Conservation (phyloP, 1,140 invertebrate genomes). For the Trichonephila inaurata region DNA sequence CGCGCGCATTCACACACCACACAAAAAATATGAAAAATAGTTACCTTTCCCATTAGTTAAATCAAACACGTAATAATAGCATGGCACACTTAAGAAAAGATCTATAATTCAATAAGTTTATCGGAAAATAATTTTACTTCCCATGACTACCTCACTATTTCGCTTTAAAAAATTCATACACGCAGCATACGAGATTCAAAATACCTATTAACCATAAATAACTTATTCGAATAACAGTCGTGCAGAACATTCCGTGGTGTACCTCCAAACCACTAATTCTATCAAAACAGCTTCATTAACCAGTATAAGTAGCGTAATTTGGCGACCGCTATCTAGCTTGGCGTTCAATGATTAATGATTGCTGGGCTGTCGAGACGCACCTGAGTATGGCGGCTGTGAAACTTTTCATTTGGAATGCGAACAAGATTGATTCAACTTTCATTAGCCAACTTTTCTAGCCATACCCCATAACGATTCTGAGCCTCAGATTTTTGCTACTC, state of each 20-base stretch:
- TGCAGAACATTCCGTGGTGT: not conserved
- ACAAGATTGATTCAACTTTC: constrained; percentile 58
- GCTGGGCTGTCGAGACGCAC: not conserved
- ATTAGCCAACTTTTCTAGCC: not conserved
- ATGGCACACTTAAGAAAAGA: too few species aligned
- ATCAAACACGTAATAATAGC: too few species aligned
- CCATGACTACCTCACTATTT: not conserved
- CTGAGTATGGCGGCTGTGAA: constrained; percentile 35
- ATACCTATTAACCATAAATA: not conserved
- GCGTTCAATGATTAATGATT: constrained; percentile 34
- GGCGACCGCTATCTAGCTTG: constrained; percentile 6
- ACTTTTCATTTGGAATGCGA: constrained; percentile 66
- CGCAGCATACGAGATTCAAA: not conserved
- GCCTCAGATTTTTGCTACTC: not conserved
- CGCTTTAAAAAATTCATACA: not conserved
- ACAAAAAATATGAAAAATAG: too few species aligned
- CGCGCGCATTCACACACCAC: too few species aligned
- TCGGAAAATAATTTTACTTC: too few species aligned
- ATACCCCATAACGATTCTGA: too few species aligned
- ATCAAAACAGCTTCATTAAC: constrained; percentile 62
- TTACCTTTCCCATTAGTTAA: too few species aligned
- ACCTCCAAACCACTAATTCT: constrained; percentile 7
- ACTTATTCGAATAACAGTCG: not conserved
- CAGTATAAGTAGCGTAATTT: constrained; percentile 14
- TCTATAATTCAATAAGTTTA: too few species aligned